Conservation (phyloP, 2,113 vertebrate genomes). For the Eublepharis macularius region DNA sequence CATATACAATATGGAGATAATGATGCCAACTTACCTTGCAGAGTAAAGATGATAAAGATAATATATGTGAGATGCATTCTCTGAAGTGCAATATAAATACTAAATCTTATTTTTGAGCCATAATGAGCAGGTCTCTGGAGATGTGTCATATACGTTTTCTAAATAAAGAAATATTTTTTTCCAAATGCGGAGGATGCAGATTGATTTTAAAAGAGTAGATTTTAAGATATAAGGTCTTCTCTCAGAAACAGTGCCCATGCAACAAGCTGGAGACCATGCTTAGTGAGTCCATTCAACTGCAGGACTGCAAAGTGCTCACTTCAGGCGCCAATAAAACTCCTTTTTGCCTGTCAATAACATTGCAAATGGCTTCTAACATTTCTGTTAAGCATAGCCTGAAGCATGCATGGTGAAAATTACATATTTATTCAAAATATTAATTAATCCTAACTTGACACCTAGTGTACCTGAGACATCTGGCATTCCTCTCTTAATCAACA, state of each 20-base stretch:
- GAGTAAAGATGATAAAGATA: not conserved
- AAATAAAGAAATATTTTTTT: not conserved
- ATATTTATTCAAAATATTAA: conserved; percentile 57
- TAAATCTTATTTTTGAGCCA: not conserved
- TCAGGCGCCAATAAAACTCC: not conserved
- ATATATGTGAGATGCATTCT: not conserved
- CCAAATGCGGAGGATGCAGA: not conserved
- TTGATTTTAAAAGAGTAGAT: not conserved
- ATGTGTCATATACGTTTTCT: too few relatives aligned
- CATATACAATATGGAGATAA: not conserved
- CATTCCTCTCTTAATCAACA: conserved; percentile 52
- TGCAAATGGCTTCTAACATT: conserved; percentile 24
- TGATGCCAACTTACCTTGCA: not conserved
- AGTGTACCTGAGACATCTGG: conserved; percentile 61
- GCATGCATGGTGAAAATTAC: conserved; percentile 40
- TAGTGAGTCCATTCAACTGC: not conserved
- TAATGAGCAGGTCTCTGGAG: too few relatives aligned
- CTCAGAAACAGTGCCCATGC: not conserved
- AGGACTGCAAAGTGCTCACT: not conserved
- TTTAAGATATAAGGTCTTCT: not conserved
- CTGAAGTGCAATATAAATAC: not conserved
- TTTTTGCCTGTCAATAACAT: not conserved
- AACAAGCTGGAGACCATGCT: not conserved
- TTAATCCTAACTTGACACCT: conserved; percentile 48
- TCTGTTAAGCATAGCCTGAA: conserved; percentile 1